Base-by-base conservation (phyloP, 2,888 invertebrate genomes). In the Carabus problematicus region DNA sequence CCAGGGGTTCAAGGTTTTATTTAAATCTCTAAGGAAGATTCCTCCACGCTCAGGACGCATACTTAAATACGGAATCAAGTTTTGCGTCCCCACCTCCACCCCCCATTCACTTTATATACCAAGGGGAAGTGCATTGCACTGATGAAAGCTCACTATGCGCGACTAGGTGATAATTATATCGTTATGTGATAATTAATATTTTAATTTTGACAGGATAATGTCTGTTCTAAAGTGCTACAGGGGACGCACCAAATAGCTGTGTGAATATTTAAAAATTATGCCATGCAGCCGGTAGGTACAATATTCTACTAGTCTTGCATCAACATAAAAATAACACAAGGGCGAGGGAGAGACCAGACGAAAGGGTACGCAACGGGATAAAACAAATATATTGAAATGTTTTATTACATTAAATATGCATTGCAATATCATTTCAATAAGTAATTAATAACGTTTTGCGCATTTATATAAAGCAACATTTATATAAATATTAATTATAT, bases 121-220 rank as follows among this genome's bases (percentile, higher is more conserved):
- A 12, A 16, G 52, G 52, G 16, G 2, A 14, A 3, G 14, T 52
- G 18, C 52, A 9, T 52, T 12, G 12, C 16, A 19, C 16, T 52
- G 18, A 19, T 29, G 29, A 29, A 29, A 29, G 29, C 29, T 29
- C 2, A 6, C 29, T 29, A 29, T 49, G 47, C 47, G 47, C 45
- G 14, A 12, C 12, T n/a, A 49, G 54, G n/a, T 63, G 49, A 66
- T 66, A 58, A 66, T 66, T 66, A 66, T 66, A 49, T 66, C 66
- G 58, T 66, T 66, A 66, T 59, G 47, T 40, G 59, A 45, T 45
- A 58, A 66, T 66, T 66, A 66, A 66, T 66, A 66, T 66, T 66
- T 66, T 66, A 66, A 66, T 66, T 66, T 58, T 8, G 56, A 40
- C 56, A 29, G 19, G 56, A 29, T 56, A 56, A 12, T 56, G 56